Base-by-base conservation (phyloP, 2,113 vertebrate genomes). In the Alexandromys fortis region DNA sequence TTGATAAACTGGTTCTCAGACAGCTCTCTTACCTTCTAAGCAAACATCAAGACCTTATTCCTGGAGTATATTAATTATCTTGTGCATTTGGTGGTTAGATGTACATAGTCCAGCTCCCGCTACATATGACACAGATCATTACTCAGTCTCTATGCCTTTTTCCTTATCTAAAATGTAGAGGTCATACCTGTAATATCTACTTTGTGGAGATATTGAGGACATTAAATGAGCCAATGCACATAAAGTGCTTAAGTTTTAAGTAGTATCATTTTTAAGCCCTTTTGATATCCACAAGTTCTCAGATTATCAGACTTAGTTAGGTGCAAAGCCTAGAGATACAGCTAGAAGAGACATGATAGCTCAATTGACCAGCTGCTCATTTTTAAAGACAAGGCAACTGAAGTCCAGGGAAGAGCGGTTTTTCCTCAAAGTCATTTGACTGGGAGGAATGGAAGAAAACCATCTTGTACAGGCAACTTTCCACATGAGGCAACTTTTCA, bases 351-450 rank as follows among this genome's bases (percentile, higher is more conserved):
- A 26, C 1, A 10, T n/a, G 35, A 35, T 70, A 35, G 16, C 16
- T 3, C 12, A 6, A 22, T n/a, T 86, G 94, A 28, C 45, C 45
- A 78, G 58, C 89, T 78, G 47, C 72, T 89, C 14, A 9, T 92
- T 95, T 95, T 58, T 70, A 78, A 82, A 94, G 85, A 96, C 58
- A 33, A 89, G 67, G 75, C 82, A 95, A 93, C n/a, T 47, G 1
- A 95, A 86, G 85, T 81, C 16, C 61, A 65, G 28, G 45, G 33
- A 49, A 83, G 67, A 95, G 52, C 42, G 33, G 13, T 68, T 72
- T 94, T 82, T 47, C 7, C 26, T 38, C 49, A 10, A 92, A 73
- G 73, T 87, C n/a, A 8, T 58, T n/a, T 65, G 47, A 17, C 70
- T 65, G 13, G 33, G n/a, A 89, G 3, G 30, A 30, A 65, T 6